Evolutionary conservation across 2,797 vertebrate genomes (phyloP), one percentile per base, ranked within the genome.

Genomic region (Antennarius maculatus): DNA sequence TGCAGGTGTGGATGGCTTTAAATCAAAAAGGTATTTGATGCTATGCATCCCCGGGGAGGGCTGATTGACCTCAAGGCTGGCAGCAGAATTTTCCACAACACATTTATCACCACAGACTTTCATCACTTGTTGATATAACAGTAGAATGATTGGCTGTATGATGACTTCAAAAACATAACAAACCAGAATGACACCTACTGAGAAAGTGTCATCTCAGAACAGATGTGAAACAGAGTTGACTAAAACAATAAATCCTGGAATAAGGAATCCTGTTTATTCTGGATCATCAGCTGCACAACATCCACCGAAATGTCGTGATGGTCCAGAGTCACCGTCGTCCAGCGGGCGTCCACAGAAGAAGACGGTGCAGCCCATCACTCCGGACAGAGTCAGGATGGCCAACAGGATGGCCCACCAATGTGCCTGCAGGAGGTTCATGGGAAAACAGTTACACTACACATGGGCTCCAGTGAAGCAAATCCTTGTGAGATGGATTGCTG

Each of bases 341-440:
- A 94, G 81, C 5, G 79, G 84, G 23, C 67, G 86, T 62, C 91
- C 83, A 29, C 92, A 94, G 69, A 94, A 61, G 69, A 89, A 93
- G 70, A 93, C 67, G 0, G 84, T 94, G 69, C 85, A 86, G 15
- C 92, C 91, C 92, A 94, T 95, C 65, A 95, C 69, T 10, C 78
- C 92, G n/a, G 92, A 93, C 41, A 95, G 34, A 0, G 77, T 73
- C 61, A 94, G 77, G 71, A 95, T 91, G 34, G 74, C 88, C 52
- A 94, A 64, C 54, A 95, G 91, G 27, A 92, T 91, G 48, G 80
- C 91, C 93, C 94, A 95, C 94, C 93, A 95, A 23, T 92, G 68
- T 41, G 83, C 92, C 94, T 94, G 81, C 43, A 67, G 64, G 61
- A 6, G 57, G 57, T 1, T 12, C 42, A 65, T 6, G 60, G 6